Base-by-base conservation (phyloP, 2,888 invertebrate genomes). In the Byasa hedistus region DNA sequence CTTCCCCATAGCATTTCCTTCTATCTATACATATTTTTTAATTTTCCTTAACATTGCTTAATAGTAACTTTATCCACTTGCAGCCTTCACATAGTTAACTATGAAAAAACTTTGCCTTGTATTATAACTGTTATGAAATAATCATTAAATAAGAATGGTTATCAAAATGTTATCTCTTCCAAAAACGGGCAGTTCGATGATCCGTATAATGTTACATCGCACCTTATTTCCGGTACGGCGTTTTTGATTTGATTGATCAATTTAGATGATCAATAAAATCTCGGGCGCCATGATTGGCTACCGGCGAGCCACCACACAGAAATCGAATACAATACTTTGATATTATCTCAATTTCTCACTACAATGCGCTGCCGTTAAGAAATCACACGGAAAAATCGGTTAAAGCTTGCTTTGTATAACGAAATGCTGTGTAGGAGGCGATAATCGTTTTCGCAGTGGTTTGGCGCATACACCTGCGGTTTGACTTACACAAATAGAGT, bases 171-270 rank as follows among this genome's bases (percentile, higher is more conserved):
- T 48, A 48, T 65, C 76, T 71, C 79, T 82, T 83, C 80, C 78
- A 71, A 71, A 85, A 85, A 82, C 83, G 81, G 83, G 83, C 82
- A 86, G 85, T 85, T 82, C 82, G 75, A 78, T 75, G 78, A 79
- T 80, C 78, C 82, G 78, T 80, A 77, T 82, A 83, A 85, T 81
- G 82, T 85, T 79, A 85, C 80, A 86, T 85, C 83, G 85, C 87
- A 83, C 86, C 86, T 89, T 88, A 91, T 91, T 91, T 91, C 91
- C 91, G 91, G 89, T 85, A 79, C 80, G 80, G 82, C 76, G 78
- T 87, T 88, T 85, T 89, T 87, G 84, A 87, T 90, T 84, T 89
- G 90, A 91, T 91, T 89, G 91, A 89, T 87, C 91, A 91, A 91
- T 91, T 90, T 89, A 85, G 83, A 89, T 88, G 85, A 88, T 87